Conservation (phyloP, 1,140 invertebrate genomes). For the Lanistes nyassanus region DNA sequence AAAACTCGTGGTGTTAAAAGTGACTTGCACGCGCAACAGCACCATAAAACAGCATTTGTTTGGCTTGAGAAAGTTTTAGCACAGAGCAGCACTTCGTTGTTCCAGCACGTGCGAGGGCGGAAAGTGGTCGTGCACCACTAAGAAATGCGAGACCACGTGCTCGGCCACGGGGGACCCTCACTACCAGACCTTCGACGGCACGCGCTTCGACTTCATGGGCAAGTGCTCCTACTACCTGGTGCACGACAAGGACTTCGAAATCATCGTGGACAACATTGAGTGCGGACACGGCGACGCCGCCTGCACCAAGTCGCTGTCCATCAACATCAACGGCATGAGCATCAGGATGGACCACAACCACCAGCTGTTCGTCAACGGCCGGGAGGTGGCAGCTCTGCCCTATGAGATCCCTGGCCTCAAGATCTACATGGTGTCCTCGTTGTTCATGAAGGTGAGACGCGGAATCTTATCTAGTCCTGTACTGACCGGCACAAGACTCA, state of each 20-base stretch:
- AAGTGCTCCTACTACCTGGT: constrained; percentile 86
- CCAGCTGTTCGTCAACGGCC: constrained; percentile 70
- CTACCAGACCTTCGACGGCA: constrained; percentile 89
- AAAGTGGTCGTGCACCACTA: constrained; percentile 82
- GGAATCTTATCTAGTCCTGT: neutral
- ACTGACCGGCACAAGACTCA: too few relatives aligned
- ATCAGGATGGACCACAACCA: constrained; percentile 57
- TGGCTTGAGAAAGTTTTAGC: too few relatives aligned
- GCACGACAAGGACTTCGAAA: constrained; percentile 74
- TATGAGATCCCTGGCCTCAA: constrained; percentile 72
- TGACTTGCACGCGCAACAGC: too few relatives aligned
- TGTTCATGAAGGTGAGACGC: constrained; percentile 56
- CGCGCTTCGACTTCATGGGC: constrained; percentile 87
- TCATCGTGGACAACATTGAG: constrained; percentile 80
- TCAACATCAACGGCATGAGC: constrained; percentile 29
- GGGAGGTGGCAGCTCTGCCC: constrained; percentile 77
- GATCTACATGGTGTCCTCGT: constrained; percentile 79
- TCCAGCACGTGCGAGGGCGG: constrained; percentile 76
- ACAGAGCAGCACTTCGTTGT: too few relatives aligned
- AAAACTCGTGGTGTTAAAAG: too few relatives aligned
- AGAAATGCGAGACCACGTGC: constrained; percentile 67
- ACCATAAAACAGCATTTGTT: too few relatives aligned
- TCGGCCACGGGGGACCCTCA: constrained; percentile 87
- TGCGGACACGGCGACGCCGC: constrained; percentile 69
- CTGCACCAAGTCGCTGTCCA: constrained; percentile 83